Conservation (phyloP, 2,888 invertebrate genomes). For the Dromius quadrimaculatus region DNA sequence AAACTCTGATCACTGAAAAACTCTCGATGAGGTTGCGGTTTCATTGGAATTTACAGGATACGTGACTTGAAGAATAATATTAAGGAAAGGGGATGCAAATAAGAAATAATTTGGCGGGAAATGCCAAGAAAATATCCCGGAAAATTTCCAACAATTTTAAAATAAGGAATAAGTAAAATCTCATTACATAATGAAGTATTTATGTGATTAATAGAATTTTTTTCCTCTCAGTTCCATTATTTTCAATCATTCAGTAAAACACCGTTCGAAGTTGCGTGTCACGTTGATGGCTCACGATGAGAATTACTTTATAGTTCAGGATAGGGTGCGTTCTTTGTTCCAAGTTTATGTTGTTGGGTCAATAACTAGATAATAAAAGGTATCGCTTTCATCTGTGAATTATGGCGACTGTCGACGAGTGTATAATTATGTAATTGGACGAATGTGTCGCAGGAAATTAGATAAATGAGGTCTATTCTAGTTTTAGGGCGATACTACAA, state of each 20-base stretch:
- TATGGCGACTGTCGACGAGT: not conserved
- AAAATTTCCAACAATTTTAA: too few relatives aligned
- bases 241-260: not conserved
- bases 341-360: constrained; percentile 11
- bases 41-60: constrained; percentile 35
- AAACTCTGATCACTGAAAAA: constrained; percentile 37
- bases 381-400: constrained; percentile 27
- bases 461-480: not conserved
- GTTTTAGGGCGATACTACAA: too few relatives aligned
- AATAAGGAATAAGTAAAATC: too few relatives aligned
- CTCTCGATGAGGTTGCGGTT: constrained; percentile 22
- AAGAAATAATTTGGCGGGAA: too few relatives aligned
- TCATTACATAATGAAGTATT: too few relatives aligned
- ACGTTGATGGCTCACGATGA: constrained; percentile 1
- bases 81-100: too few relatives aligned
- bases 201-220: too few relatives aligned
- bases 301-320: constrained; percentile 19
- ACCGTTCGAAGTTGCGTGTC: constrained; percentile 15
- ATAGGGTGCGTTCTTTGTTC: constrained; percentile 6
- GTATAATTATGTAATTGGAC: constrained; percentile 27
- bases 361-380: constrained; percentile 27
- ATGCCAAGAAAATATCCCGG: too few relatives aligned
- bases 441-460: not conserved
- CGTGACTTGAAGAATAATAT: too few relatives aligned
- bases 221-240: too few relatives aligned